phyloP scores from a whole-genome alignment of 2,888 invertebrate species.

The Rhodophaea formosa region DNA sequence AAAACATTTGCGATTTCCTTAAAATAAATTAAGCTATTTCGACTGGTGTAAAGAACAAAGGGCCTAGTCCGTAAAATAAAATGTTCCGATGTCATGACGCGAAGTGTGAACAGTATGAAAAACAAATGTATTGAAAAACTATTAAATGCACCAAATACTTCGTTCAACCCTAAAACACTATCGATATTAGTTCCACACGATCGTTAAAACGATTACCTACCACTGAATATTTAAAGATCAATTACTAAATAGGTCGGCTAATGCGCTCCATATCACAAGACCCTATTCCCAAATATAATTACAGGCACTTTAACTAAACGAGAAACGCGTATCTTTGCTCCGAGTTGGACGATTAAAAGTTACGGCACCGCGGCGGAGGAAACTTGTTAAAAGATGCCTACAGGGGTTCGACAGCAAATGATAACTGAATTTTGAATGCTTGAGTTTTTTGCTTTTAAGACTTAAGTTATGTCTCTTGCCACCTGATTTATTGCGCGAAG shows the following conservation, averaged over 20 bases:
- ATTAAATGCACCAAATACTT: not conserved
- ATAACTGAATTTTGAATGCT: conserved; percentile 11
- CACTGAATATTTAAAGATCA: conserved; percentile 15
- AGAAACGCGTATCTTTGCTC: conserved; percentile 34
- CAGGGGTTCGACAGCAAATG: conserved; percentile 21
- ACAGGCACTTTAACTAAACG: conserved; percentile 30
- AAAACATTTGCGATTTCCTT: too few relatives aligned
- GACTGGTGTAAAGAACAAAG: too few relatives aligned
- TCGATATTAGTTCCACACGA: conserved; percentile 1
- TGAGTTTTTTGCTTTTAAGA: not conserved
- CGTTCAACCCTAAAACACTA: not conserved
- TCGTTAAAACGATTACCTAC: conserved; percentile 7
- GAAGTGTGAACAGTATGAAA: too few relatives aligned
- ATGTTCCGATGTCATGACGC: too few relatives aligned
- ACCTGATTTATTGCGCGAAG: too few relatives aligned
- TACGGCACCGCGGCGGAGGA: conserved; percentile 28
- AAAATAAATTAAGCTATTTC: too few relatives aligned
- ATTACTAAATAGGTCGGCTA: conserved; percentile 14
- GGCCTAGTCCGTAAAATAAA: too few relatives aligned
- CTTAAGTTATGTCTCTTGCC: too few relatives aligned
- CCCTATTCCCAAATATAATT: conserved; percentile 23
- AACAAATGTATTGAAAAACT: not conserved
- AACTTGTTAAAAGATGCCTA: conserved; percentile 45
- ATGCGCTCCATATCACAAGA: conserved; percentile 14
- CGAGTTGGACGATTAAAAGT: conserved; percentile 49